These are phyloP conservation scores for Mechanitis mazaeus DNA, from an alignment of 2,888 invertebrate species.

Conservation along the genomic window DNA sequence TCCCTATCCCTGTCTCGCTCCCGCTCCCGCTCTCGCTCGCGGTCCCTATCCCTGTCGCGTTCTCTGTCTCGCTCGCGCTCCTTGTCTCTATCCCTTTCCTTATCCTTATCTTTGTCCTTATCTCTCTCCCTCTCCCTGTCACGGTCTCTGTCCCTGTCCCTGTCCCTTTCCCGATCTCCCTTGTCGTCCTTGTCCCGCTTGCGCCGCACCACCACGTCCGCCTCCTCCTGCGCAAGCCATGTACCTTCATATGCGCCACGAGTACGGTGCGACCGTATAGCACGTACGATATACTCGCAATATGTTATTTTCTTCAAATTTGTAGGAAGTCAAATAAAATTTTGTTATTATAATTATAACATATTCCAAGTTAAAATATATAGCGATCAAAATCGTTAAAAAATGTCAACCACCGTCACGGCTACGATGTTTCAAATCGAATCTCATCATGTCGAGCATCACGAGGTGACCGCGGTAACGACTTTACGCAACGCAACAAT, in stretches of 20 bases:
- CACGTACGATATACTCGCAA: no score
- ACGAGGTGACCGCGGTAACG: neutral
- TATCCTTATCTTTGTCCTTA: constrained; percentile 52
- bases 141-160: constrained; percentile 52
- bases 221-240: constrained; percentile 78
- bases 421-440: no score
- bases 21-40: constrained; percentile 50
- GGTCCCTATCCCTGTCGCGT: constrained; percentile 65
- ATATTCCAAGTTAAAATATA: no score
- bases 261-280: constrained; percentile 8
- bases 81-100: constrained; percentile 50
- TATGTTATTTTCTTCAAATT: no score
- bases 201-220: constrained; percentile 75
- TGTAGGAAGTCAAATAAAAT: no score
- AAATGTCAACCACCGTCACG: constrained; percentile 4
- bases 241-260: constrained; percentile 3
- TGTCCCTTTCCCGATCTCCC: constrained; percentile 48
- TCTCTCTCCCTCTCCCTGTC: constrained; percentile 51
- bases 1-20: constrained; percentile 46
- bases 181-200: constrained; percentile 61
- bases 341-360: no score
- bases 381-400: no score
- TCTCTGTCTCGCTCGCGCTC: constrained; percentile 42
- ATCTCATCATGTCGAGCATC: no score
- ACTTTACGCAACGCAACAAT: neutral